Evolutionary conservation across 2,113 vertebrate species (phyloP), one percentile per base, ranked within the genome.

Genomic region (Notechis scutatus): DNA sequence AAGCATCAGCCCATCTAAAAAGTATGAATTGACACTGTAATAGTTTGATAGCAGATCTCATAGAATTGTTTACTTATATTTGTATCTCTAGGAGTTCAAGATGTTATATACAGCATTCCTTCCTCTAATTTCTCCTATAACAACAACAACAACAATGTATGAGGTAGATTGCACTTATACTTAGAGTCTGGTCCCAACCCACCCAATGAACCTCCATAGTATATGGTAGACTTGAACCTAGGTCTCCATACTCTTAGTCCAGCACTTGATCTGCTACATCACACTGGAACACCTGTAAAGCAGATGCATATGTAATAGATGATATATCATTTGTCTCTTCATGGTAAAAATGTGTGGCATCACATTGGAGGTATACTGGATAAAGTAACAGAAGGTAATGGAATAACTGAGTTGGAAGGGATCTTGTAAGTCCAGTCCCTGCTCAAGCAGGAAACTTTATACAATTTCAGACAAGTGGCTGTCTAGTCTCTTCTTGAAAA

Each of bases 21-120:
- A 85, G 54, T 91, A 94, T 95, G 90, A 91, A 91, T 29, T 81
- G 64, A 59, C 39, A 85, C 47, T 64, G 74, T 20, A 64, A 50
- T 45, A 92, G 85, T 95, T 92, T 91, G 94, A 95, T 94, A 91
- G 56, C 90, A 95, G 90, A 54, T 23, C 87, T 95, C 87, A 91
- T 64, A 94, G 94, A 94, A 94, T 94, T 81, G 10, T 21, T 18
- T 81, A 81, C 18, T 81, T 81, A 81, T 42, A 81, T 81, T 21
- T 81, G 18, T 42, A 42, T 81, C 18, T 81, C 34, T 81, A 81
- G n/a, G 69, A 81, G 1, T 42, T 81, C 74, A 81, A 21, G 34
- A 81, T 81, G 7, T 9, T 18, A 81, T 9, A 42, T 21, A 42
- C 34, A 42, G 18, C 34, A 81, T 42, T 81, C 34, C 74, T 81